phyloP scores from a whole-genome alignment of 64 coral and sea anemone species.

The Porites lutea region DNA sequence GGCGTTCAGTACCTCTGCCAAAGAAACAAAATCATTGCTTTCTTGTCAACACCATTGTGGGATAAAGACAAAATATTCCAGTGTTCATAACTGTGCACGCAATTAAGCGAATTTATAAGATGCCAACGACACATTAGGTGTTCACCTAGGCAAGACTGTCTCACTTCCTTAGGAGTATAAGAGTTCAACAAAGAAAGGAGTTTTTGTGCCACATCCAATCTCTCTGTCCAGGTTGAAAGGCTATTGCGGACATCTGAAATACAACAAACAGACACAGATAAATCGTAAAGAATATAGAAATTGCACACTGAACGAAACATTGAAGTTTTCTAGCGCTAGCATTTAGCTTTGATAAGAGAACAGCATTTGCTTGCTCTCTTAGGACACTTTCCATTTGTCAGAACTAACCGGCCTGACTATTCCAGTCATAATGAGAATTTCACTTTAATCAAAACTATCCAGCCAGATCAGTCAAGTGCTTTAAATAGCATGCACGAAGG shows the following conservation, averaged over 20 bases:
- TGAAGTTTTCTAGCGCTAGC: not conserved
- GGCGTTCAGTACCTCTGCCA: slow-evolving; percentile 86
- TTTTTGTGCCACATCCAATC: slow-evolving; percentile 96
- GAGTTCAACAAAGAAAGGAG: slow-evolving; percentile 94
- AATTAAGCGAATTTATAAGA: too few relatives aligned
- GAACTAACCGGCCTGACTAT: too few relatives aligned
- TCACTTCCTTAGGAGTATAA: slow-evolving; percentile 97
- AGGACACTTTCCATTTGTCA: too few relatives aligned
- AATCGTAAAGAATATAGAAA: not conserved
- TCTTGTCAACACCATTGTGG: too few relatives aligned
- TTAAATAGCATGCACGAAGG: too few relatives aligned
- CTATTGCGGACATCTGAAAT: slow-evolving; percentile 90
- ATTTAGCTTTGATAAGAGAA: not conserved
- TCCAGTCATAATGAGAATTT: too few relatives aligned
- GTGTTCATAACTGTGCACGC: too few relatives aligned
- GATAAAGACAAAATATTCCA: too few relatives aligned
- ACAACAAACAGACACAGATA: not conserved
- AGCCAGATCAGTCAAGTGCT: too few relatives aligned
- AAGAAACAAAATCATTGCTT: not conserved
- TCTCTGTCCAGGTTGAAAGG: slow-evolving; percentile 92
- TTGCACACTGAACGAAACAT: not conserved
- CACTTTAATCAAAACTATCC: too few relatives aligned
- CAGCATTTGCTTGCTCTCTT: too few relatives aligned
- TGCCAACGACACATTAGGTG: not conserved
- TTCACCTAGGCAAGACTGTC: slow-evolving; percentile 83